Evolutionary conservation across 2,797 vertebrate species (phyloP).

Genomic region (Epinephelus malabaricus): DNA sequence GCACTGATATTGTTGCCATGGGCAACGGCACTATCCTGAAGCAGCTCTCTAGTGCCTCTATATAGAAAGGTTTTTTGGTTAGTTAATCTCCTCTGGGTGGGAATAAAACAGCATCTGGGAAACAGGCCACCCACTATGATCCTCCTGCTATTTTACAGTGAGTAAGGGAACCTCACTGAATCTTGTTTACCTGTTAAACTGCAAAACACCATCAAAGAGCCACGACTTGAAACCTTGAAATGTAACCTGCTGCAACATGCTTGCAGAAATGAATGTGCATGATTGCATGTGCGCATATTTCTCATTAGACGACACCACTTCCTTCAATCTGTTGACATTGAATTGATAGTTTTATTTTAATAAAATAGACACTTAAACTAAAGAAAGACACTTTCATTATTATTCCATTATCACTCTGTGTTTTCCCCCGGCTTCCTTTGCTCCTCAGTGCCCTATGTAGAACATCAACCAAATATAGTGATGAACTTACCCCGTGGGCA

Average conservation of each 20-base stretch:
- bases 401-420: slow-evolving; percentile 22
- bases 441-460: slow-evolving; percentile 38
- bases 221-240: neutral
- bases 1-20: slow-evolving; percentile 81
- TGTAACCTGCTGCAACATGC: slow-evolving; percentile 12
- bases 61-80: slow-evolving; percentile 71
- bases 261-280: neutral
- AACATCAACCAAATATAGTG: slow-evolving; percentile 67
- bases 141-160: slow-evolving; percentile 63
- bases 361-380: neutral
- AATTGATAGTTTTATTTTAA: slow-evolving; percentile 1
- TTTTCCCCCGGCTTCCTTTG: slow-evolving; percentile 21
- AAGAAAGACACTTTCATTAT: slow-evolving; percentile 18
- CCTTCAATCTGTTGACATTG: neutral
- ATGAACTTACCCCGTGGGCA: slow-evolving; percentile 60
- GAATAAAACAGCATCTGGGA: slow-evolving; percentile 77
- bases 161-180: slow-evolving; percentile 52
- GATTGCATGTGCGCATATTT: neutral
- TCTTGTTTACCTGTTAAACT: slow-evolving; percentile 63
- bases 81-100: slow-evolving; percentile 78
- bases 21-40: slow-evolving; percentile 79
- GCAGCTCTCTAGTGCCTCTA: slow-evolving; percentile 71
- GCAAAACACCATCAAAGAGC: slow-evolving; percentile 27
- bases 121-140: slow-evolving; percentile 71
- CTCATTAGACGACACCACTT: neutral